A percentile compares a stretch with the other conserved stretches of the same genome.
Evolutionary conservation across 2,797 vertebrate species (phyloP).

Genomic region (Prunella strophiata): DNA sequence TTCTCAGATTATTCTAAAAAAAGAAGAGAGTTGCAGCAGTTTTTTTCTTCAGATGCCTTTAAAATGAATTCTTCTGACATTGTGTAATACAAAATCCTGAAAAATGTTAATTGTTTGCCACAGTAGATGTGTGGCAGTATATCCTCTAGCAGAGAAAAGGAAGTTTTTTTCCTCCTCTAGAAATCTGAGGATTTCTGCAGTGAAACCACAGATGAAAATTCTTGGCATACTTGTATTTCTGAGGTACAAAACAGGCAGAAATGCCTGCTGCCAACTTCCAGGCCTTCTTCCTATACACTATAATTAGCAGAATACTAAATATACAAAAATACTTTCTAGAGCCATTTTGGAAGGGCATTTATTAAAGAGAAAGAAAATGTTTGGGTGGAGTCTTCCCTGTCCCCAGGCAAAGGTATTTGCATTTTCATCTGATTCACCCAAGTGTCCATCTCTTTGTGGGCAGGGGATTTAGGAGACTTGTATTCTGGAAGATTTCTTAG

Average conservation of each 20-base stretch:
- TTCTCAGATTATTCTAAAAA: background rate
- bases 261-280: background rate
- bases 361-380: background rate
- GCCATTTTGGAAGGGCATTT: background rate
- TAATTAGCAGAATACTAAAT: background rate
- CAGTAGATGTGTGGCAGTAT: background rate
- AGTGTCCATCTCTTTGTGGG: background rate
- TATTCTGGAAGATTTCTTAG: slow-evolving; percentile 12
- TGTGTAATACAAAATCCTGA: background rate
- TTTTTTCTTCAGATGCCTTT: background rate
- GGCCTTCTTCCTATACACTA: background rate
- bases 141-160: background rate
- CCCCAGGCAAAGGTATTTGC: background rate
- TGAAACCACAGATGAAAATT: slow-evolving; percentile 4
- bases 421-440: background rate
- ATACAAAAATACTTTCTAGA: background rate
- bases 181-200: background rate
- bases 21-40: background rate
- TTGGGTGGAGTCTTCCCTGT: background rate
- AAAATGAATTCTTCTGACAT: background rate
- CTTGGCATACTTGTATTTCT: background rate
- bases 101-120: background rate
- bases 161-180: background rate
- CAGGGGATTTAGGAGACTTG: background rate
- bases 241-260: background rate